Conservation (phyloP, 2,888 invertebrate species). For the Amiota communis region DNA sequence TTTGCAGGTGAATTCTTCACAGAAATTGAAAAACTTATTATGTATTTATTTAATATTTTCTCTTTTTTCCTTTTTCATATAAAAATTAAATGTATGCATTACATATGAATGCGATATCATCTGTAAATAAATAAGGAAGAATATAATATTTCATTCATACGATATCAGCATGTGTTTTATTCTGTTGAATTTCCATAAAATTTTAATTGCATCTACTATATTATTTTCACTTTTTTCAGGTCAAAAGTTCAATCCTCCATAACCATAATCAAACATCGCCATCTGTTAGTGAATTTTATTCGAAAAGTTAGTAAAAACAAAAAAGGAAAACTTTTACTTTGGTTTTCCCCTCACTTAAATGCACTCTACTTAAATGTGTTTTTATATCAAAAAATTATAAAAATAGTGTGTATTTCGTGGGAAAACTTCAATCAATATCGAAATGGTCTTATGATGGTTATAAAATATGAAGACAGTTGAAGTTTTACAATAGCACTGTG, state of each 20-base stretch:
- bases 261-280: background rate
- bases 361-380: too few relatives aligned
- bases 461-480: too few relatives aligned
- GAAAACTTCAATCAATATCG: too few relatives aligned
- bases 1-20: constrained; percentile 8
- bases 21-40: too few relatives aligned
- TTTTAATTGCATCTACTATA: background rate
- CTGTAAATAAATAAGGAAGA: background rate
- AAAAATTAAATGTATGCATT: background rate
- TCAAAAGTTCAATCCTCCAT: constrained; percentile 2
- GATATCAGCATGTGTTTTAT: background rate
- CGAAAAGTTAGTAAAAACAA: too few relatives aligned
- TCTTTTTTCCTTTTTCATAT: background rate
- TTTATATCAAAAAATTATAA: too few relatives aligned
- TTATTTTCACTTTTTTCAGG: constrained; percentile 3
- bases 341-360: too few relatives aligned
- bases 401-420: too few relatives aligned
- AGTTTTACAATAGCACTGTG: too few relatives aligned
- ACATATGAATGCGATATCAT: background rate
- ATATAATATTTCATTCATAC: too few relatives aligned
- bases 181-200: constrained; percentile 3
- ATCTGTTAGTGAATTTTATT: background rate
- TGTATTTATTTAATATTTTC: constrained; percentile 1
- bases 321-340: too few relatives aligned
- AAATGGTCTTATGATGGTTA: too few relatives aligned